Base-by-base conservation (phyloP, 2,888 invertebrate species). In the Auanema freiburgensis region DNA sequence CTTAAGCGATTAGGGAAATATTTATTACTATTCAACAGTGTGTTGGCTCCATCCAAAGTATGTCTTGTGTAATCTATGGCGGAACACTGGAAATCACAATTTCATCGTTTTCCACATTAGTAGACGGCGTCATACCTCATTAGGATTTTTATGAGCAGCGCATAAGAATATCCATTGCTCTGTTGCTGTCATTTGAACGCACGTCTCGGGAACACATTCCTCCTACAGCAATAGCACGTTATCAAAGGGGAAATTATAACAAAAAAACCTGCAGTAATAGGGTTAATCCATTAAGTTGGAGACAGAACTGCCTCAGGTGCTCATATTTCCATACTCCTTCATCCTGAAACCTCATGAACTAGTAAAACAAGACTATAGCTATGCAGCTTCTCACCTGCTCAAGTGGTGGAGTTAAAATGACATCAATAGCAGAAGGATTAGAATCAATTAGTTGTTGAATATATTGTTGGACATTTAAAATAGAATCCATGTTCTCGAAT, bases 91-190 rank as follows among this genome's bases (percentile, higher is more conserved):
- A 79, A 58, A 43, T 16, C 44, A 8, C 40, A 10, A 25, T 57
- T 51, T 21, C 40, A 21, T 49, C 8, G 21, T 33, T 33, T 33
- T 3, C 33, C 4, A 33, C 33, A 11, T 53, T 1, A 53, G 10
- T 43, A 40, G 21, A 3, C 3, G 3, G 3, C 18, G 49, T 23
- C 56, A n/a, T n/a, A 72, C 86, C 84, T 98, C 98, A 86, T 98
- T 98, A 46, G 98, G 98, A 69, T 97, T 97, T 88, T 98, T 98
- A 85, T 98, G 98, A 49, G 98, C 97, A 64, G 98, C 98, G 88
- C 98, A 98, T 59, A 99, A 87, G 86, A 98, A 98, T 86, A 99
- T 98, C 98, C 98, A 99, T 84, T 98, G 97, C 86, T 98, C 97
- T 33, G 98, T 98, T 40, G 98, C 98, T 51, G 97, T 98, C 98